phyloP scores from a whole-genome alignment of 2,797 vertebrate genomes.

The Crenichthys baileyi region DNA sequence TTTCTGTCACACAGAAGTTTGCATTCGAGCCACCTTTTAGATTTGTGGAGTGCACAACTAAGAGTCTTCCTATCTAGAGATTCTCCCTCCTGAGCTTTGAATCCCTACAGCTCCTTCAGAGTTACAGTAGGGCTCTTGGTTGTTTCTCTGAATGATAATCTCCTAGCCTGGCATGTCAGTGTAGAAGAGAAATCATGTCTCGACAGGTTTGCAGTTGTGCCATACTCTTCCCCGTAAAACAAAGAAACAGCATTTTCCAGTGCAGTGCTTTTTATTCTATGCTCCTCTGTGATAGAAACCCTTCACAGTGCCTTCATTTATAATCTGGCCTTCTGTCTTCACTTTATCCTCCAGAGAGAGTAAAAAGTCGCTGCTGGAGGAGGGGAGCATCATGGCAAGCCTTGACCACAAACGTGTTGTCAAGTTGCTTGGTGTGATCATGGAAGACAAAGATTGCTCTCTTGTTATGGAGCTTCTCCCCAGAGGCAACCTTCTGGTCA shows the following conservation, averaged over 20 bases:
- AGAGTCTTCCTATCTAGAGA: not conserved
- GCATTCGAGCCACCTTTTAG: too few species aligned
- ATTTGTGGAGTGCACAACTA: not conserved
- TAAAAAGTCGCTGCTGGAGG: constrained; percentile 85
- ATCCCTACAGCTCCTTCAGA: not conserved
- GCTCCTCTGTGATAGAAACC: not conserved
- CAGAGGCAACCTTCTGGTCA: constrained; percentile 88
- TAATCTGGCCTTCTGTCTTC: not conserved
- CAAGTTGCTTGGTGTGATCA: constrained; percentile 89
- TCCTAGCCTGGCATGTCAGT: not conserved
- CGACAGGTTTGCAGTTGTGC: not conserved
- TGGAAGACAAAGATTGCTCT: constrained; percentile 91
- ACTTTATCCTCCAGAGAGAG: constrained; percentile 52
- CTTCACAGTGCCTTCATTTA: not conserved
- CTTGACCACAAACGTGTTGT: constrained; percentile 90
- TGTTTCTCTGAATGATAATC: not conserved
- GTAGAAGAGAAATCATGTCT: not conserved
- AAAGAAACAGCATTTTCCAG: not conserved
- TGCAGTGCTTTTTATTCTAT: not conserved
- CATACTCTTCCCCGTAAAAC: not conserved
- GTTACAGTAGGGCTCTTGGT: not conserved
- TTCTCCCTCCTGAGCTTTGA: not conserved
- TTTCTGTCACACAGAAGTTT: too few species aligned
- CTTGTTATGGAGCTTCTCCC: constrained; percentile 94
- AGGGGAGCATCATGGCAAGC: constrained; percentile 89